phyloP scores from a whole-genome alignment of 2,888 invertebrate genomes.

The Hedychridium roseum region DNA sequence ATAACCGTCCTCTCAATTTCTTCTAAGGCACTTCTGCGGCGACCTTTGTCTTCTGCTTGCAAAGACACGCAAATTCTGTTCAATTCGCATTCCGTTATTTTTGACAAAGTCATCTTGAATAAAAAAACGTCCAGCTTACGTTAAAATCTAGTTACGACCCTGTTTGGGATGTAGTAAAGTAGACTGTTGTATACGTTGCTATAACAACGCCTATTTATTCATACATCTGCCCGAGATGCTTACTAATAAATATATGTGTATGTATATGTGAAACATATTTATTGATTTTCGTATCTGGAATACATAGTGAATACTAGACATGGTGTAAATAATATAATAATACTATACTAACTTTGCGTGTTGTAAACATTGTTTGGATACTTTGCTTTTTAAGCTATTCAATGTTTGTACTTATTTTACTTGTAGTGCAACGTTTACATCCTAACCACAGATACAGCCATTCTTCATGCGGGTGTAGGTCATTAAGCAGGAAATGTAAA shows the following conservation, averaged over 20 bases:
- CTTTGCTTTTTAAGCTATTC: no score
- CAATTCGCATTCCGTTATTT: slow-evolving; percentile 16
- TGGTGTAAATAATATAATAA: slow-evolving; percentile 1
- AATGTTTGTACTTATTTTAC: no score
- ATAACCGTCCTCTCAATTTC: slow-evolving; percentile 62
- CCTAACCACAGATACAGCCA: no score
- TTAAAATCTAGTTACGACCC: no score
- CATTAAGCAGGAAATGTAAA: slow-evolving; percentile 1
- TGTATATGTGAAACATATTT: slow-evolving; percentile 6
- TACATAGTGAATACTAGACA: slow-evolving; percentile 6
- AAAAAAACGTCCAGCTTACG: no score
- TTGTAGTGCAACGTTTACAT: no score
- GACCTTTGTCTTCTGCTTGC: slow-evolving; percentile 70
- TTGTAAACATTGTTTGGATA: background rate
- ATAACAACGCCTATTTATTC: no score
- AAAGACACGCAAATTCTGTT: slow-evolving; percentile 50
- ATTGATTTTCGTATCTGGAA: slow-evolving; percentile 7
- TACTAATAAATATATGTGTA: background rate
- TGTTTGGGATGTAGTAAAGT: no score
- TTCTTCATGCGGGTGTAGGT: no score
- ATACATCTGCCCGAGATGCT: no score
- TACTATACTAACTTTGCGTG: background rate
- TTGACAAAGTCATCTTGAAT: no score
- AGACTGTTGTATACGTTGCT: no score
- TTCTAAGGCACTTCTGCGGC: slow-evolving; percentile 63